Evolutionary conservation across 2,888 invertebrate species (phyloP), one percentile per base, ranked within the genome.

Genomic region (Eilema sororculum): DNA sequence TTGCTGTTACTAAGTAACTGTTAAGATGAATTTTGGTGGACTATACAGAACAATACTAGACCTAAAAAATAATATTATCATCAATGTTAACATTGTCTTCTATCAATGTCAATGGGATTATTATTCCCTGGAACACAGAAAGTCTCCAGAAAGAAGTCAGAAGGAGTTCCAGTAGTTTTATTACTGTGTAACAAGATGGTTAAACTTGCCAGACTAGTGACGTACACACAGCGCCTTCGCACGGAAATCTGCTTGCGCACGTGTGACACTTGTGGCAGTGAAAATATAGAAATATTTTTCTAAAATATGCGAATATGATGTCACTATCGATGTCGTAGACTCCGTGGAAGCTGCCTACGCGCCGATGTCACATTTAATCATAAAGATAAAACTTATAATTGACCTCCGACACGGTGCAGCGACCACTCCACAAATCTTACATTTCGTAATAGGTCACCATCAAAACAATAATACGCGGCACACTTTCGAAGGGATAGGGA

Each of bases 391-490:
- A 74, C 72, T 67, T 79, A 68, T 82, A 86, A 86, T 87, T 85
- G 83, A 87, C 86, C 88, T 86, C 86, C 79, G 74, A 72, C 79
- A 74, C 80, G 66, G 64, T 78, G 79, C 81, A 66, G 64, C 80
- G 78, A 70, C 71, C 73, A 79, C 76, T 83, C 78, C 75, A 86
- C 80, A 83, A 86, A 87, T 84, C 86, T 82, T 83, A 82, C 80
- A 90, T 93, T 91, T 92, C 91, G 89, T 90, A 93, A 92, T 90
- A 92, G 89, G 89, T 90, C 89, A 89, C 78, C 87, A 90, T 84
- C 91, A 93, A 93, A 93, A 94, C 92, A 93, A 92, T 87, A 89
- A 88, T 91, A 91, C 85, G 83, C 88, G 90, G 89, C 91, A 93
- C 84, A 93, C 93, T 93, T 93, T 93, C 91, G 84, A 89, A 88